These are phyloP conservation scores for Dicranocentrus wangi DNA, from an alignment of 2,888 invertebrate genomes.

Conservation along the genomic window DNA sequence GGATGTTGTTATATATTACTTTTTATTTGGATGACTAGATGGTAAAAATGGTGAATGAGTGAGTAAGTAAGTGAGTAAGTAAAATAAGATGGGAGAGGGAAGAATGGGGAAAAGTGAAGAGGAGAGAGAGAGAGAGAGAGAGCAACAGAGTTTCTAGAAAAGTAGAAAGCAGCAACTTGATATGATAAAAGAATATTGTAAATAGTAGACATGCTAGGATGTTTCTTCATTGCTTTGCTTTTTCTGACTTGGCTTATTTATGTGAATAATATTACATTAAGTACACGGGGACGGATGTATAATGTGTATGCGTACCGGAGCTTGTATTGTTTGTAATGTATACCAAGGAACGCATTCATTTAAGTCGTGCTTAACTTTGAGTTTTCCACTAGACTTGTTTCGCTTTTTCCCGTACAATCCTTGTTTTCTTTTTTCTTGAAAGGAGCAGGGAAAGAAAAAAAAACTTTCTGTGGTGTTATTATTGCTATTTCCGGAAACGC, in stretches of 20 bases:
- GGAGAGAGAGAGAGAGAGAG: conserved; percentile 36
- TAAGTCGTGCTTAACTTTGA: conserved; percentile 54
- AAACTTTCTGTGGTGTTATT: conserved; percentile 34
- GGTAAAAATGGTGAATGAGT: conserved; percentile 61
- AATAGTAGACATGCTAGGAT: conserved; percentile 44
- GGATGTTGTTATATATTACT: conserved; percentile 59
- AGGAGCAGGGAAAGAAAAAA: conserved; percentile 8
- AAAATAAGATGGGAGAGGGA: conserved; percentile 20
- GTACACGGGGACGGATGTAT: conserved; percentile 41
- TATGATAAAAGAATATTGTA: conserved; percentile 60
- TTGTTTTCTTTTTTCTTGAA: conserved; percentile 43
- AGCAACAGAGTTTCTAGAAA: conserved; percentile 50
- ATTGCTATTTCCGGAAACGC: conserved; percentile 29
- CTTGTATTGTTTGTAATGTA: conserved; percentile 24
- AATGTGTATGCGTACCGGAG: conserved; percentile 20
- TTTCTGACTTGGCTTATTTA: conserved; percentile 57
- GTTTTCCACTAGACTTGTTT: conserved; percentile 49
- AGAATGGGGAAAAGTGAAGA: conserved; percentile 20
- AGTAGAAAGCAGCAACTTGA: conserved; percentile 56
- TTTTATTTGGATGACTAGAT: conserved; percentile 60
- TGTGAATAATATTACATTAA: conserved; percentile 60
- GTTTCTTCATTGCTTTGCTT: conserved; percentile 47
- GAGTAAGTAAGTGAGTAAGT: conserved; percentile 48
- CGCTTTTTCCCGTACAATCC: conserved; percentile 25
- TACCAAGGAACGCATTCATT: conserved; percentile 41